phyloP scores from a whole-genome alignment of 2,113 vertebrate genomes.

The Mesoclemmys tuberculata region DNA sequence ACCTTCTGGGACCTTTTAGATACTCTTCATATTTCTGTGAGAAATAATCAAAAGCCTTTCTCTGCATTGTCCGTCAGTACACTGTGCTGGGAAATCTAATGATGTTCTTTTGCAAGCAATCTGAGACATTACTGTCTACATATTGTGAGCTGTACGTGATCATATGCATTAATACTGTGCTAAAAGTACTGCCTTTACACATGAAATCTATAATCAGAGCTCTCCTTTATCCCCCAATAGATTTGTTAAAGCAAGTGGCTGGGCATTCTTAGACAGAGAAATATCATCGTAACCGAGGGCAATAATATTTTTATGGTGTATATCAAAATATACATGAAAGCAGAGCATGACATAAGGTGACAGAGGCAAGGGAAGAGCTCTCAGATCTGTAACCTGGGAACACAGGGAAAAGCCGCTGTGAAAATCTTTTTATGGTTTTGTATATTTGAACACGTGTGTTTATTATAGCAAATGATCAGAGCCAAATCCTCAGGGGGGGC shows the following conservation, averaged over 20 bases:
- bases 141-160: not conserved
- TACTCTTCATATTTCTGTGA: not conserved
- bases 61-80: not conserved
- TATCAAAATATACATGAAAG: not conserved
- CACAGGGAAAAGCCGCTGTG: not conserved
- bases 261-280: no score
- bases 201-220: not conserved
- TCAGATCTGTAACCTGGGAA: not conserved
- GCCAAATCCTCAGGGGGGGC: not conserved
- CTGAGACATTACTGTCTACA: not conserved
- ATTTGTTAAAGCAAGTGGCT: not conserved
- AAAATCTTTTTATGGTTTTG: not conserved
- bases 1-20: not conserved
- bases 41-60: not conserved
- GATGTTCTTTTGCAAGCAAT: not conserved
- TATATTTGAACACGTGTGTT: not conserved
- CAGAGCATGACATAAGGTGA: not conserved
- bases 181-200: not conserved
- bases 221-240: not conserved
- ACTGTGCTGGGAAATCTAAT: not conserved
- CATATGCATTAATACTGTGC: not conserved
- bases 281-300: not conserved
- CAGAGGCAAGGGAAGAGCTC: not conserved
- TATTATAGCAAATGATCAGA: not conserved
- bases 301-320: not conserved